Evolutionary conservation across 2,113 vertebrate genomes (phyloP), one percentile per base, ranked within the genome.

Genomic region (Heliornis fulica): DNA sequence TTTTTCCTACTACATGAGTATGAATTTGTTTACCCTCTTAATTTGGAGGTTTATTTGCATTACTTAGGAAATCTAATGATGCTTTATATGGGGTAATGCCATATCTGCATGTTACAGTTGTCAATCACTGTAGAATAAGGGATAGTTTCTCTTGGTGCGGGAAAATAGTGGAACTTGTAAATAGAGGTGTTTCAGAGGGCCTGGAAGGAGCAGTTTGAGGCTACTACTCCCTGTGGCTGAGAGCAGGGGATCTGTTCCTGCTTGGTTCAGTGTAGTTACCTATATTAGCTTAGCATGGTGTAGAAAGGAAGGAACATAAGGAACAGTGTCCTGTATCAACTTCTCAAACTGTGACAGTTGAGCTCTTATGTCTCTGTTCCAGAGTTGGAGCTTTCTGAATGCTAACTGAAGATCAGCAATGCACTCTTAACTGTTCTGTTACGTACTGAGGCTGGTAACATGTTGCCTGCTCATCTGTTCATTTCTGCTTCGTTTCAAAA

Each of bases 361-460:
- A 54, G 21, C 43, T 53, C 8, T 15, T 34, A 10, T 0, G 4
- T 26, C 15, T 36, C 79, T 63, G 3, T 8, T 59, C 29, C 5
- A 8, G 46, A 45, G 16, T 4, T 74, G 36, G 29, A 32, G 28
- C 26, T 53, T 28, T 75, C 23, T 54, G 66, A 76, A 12, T 43
- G 21, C 26, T 19, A 60, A 1, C 5, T 9, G 48, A 63, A 25
- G 17, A 21, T 20, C 16, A 56, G 43, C 45, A 26, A 1, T 56
- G 45, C 9, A 3, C 23, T 31, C n/a, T 59, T 26, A 46, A 26
- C n/a, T n/a, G 18, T 74, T 60, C 54, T 45, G 17, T 83, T 0
- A 21, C 51, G 18, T 36, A 38, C 4, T 0, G 1, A 34, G n/a
- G 5, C 20, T 61, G 56, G 2, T 6, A 66, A 46, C 29, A 7